Percentiles rank a stretch among this genome's conserved stretches.
Conservation (phyloP, 2,888 invertebrate species). For the Carabus problematicus region DNA sequence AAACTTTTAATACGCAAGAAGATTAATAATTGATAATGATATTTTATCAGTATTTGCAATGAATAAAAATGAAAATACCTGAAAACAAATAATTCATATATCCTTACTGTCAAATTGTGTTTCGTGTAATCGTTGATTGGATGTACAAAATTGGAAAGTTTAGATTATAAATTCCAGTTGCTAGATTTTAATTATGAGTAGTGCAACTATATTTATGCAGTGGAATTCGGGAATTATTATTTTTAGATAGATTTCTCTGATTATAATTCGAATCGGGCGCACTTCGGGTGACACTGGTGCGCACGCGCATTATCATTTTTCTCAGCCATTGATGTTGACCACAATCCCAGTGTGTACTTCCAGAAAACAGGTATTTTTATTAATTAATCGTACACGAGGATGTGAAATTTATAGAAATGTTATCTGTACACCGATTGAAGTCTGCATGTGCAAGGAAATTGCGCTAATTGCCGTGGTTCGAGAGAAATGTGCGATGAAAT, state of each 20-base stretch:
- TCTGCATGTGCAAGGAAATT: not conserved
- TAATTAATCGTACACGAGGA: conserved; percentile 32
- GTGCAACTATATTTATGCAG: not conserved
- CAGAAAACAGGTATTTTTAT: conserved; percentile 42
- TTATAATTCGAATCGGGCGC: conserved; percentile 33
- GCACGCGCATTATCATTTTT: conserved; percentile 58
- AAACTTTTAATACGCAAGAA: too few relatives aligned
- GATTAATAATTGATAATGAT: too few relatives aligned
- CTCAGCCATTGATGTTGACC: conserved; percentile 63
- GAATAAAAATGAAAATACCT: too few relatives aligned
- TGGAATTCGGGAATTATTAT: conserved; percentile 2
- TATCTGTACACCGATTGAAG: not conserved
- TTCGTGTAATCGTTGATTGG: too few relatives aligned
- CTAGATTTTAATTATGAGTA: not conserved
- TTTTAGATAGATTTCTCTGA: conserved; percentile 5
- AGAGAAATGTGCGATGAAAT: conserved; percentile 13
- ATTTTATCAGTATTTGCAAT: too few relatives aligned
- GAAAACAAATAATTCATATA: too few relatives aligned
- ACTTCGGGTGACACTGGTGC: conserved; percentile 21
- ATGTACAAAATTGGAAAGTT: too few relatives aligned
- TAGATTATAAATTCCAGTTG: too few relatives aligned
- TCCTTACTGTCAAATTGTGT: too few relatives aligned
- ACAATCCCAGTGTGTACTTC: conserved; percentile 47
- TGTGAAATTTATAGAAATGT: conserved; percentile 14
- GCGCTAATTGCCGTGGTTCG: not conserved